These are phyloP conservation scores for Cotesia vestalis DNA, from an alignment of 1,140 invertebrate genomes.

Conservation along the genomic window DNA sequence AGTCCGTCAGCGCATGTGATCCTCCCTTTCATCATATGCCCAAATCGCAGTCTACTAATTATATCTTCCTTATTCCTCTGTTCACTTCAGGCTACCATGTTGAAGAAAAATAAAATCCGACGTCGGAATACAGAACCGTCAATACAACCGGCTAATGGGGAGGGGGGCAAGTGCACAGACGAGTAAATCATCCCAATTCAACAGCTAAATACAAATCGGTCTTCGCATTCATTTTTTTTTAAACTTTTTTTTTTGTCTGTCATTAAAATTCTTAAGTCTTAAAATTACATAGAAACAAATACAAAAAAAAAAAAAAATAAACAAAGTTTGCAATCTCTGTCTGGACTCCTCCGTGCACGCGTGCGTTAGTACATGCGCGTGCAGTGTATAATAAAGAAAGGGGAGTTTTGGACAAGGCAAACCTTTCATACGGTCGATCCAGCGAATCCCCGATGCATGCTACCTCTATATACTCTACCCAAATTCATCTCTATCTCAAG, in stretches of 20 bases:
- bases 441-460: slow-evolving; percentile 43
- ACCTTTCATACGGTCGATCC: slow-evolving; percentile 45
- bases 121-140: slow-evolving; percentile 87
- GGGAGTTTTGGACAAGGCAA: slow-evolving; percentile 54
- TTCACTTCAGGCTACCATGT: slow-evolving; percentile 81
- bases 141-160: slow-evolving; percentile 75
- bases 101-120: slow-evolving; percentile 97
- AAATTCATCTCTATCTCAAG: slow-evolving; percentile 28
- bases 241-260: too few species aligned
- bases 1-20: slow-evolving; percentile 59
- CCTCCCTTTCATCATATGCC: slow-evolving; percentile 45
- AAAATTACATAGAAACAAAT: slow-evolving; percentile 22
- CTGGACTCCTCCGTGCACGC: slow-evolving; percentile 49
- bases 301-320: slow-evolving; percentile 5
- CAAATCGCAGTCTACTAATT: slow-evolving; percentile 59
- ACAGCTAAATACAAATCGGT: slow-evolving; percentile 45
- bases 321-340: slow-evolving; percentile 41
- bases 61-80: slow-evolving; percentile 61
- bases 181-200: slow-evolving; percentile 62
- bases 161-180: slow-evolving; percentile 71
- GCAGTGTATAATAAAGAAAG: slow-evolving; percentile 26
- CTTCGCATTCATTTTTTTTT: slow-evolving; percentile 37
- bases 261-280: neutral
- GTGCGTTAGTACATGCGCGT: slow-evolving; percentile 35
- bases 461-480: slow-evolving; percentile 20